Conservation (phyloP, 1,140 invertebrate species). For the Bombus polaris region DNA sequence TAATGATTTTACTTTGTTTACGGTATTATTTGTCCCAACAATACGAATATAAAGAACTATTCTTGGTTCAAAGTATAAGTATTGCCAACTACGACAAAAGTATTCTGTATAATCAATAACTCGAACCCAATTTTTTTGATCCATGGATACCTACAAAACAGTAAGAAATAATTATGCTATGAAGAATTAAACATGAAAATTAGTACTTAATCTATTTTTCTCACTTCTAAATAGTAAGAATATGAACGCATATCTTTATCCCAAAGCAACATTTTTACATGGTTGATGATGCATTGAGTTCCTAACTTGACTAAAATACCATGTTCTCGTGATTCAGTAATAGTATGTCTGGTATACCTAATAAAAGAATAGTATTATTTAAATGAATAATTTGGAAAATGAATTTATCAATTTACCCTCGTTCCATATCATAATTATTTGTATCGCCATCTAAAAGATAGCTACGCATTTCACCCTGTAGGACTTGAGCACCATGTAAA, state of each 20-base stretch:
- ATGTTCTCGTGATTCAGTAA: conserved; percentile 90
- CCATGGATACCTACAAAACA: conserved; percentile 90
- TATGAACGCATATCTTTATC: conserved; percentile 97
- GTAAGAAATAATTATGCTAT: not conserved
- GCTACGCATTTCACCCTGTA: conserved; percentile 93
- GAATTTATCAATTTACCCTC: conserved; percentile 81
- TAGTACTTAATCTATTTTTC: not conserved
- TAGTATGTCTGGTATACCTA: conserved; percentile 96
- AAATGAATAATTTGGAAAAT: conserved; percentile 14
- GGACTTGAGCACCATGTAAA: conserved; percentile 90
- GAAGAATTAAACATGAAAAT: not conserved
- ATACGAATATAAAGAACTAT: conserved; percentile 95
- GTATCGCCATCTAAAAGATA: conserved; percentile 94
- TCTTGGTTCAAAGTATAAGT: conserved; percentile 94
- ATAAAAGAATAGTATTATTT: conserved; percentile 19
- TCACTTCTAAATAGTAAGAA: conserved; percentile 95
- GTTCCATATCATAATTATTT: conserved; percentile 94
- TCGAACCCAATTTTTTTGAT: conserved; percentile 96
- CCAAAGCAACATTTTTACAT: conserved; percentile 96
- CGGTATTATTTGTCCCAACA: conserved; percentile 97
- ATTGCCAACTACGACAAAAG: conserved; percentile 98
- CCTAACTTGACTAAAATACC: conserved; percentile 95
- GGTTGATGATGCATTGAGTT: conserved; percentile 95
- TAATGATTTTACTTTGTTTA: conserved; percentile 88
- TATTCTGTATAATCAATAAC: conserved; percentile 96